Conservation (phyloP, 2,888 invertebrate species). For the Dolomedes plantarius region DNA sequence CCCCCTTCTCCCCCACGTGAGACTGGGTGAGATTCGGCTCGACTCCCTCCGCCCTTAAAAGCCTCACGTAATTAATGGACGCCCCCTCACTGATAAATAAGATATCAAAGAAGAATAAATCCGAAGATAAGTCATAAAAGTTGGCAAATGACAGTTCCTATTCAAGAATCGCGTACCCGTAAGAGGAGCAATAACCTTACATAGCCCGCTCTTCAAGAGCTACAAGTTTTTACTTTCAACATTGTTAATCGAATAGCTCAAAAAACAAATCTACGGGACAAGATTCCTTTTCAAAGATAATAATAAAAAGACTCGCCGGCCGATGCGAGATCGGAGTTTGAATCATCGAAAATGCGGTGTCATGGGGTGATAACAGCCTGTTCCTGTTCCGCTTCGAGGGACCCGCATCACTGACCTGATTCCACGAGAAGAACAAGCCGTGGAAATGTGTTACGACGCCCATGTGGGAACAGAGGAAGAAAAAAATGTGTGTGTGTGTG, state of each 20-base stretch:
- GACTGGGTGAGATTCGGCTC: no score
- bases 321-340: background rate
- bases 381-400: conserved; percentile 61
- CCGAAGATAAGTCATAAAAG: no score
- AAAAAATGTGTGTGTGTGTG: no score
- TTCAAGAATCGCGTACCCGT: no score
- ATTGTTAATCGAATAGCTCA: background rate
- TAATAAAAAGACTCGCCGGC: background rate
- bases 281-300: background rate
- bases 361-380: conserved; percentile 22
- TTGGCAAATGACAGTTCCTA: no score
- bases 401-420: conserved; percentile 60
- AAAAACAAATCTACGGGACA: background rate
- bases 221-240: background rate
- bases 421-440: background rate
- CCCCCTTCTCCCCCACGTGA: no score
- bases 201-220: no score
- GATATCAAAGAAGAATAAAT: no score
- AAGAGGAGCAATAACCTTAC: no score
- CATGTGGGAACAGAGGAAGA: background rate
- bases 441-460: background rate
- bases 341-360: conserved; percentile 5
- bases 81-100: no score
- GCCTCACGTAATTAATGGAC: no score
- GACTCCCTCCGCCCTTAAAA: no score